These are phyloP conservation scores for Pluvianellus socialis DNA, from an alignment of 2,113 vertebrate genomes.

Conservation along the genomic window DNA sequence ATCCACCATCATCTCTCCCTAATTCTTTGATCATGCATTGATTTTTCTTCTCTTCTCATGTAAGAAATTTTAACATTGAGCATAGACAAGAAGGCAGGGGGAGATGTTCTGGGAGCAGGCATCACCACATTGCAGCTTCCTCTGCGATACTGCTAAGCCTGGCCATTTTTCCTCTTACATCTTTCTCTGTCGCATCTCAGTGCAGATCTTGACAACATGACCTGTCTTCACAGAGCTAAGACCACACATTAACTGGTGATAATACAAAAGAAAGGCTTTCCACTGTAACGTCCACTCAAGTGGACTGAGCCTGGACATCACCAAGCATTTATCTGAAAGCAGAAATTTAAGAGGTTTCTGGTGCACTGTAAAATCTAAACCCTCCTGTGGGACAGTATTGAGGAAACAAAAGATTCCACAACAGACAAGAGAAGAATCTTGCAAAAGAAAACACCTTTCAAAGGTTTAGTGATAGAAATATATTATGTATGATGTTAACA, in stretches of 20 bases:
- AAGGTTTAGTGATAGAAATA: slow-evolving; percentile 8
- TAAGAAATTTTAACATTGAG: not conserved
- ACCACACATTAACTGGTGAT: not conserved
- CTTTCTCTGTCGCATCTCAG: not conserved
- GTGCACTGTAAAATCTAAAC: not conserved
- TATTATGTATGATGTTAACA: not conserved
- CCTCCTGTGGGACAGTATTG: not conserved
- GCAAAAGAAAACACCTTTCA: not conserved
- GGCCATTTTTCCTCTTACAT: not conserved
- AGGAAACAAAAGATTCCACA: not conserved
- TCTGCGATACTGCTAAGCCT: not conserved
- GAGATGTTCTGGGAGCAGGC: not conserved
- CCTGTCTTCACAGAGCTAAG: not conserved
- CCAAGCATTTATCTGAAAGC: not conserved
- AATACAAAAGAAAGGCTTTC: not conserved
- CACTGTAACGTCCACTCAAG: not conserved
- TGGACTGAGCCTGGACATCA: not conserved
- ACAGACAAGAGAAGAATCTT: not conserved
- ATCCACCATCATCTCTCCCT: not conserved
- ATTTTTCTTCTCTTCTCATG: not conserved
- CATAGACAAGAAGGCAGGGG: not conserved
- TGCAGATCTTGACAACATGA: not conserved
- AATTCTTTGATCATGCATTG: not conserved
- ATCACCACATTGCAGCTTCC: not conserved
- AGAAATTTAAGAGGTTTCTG: not conserved